These are phyloP conservation scores for Corynorhinus townsendii DNA, from an alignment of 2,113 vertebrate species.

Conservation along the genomic window DNA sequence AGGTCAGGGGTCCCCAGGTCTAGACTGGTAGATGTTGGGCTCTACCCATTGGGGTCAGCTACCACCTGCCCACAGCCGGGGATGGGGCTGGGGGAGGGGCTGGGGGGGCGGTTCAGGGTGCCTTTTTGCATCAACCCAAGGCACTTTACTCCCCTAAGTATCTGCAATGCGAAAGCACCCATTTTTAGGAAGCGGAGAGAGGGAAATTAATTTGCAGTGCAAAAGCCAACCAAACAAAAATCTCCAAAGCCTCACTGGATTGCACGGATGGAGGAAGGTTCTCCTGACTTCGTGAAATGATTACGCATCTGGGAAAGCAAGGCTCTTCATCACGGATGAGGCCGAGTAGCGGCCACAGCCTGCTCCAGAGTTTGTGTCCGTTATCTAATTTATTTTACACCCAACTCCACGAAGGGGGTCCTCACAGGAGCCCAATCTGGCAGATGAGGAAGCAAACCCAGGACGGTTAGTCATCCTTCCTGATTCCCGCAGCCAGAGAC, in stretches of 20 bases:
- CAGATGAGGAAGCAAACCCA: background rate
- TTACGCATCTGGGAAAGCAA: background rate
- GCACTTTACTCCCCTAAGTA: background rate
- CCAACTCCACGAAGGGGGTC: fast-evolving
- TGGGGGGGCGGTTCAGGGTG: too few species aligned
- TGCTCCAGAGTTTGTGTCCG: fast-evolving
- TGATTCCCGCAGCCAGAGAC: background rate
- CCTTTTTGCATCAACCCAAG: background rate
- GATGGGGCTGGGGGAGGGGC: fast-evolving
- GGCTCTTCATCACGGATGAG: fast-evolving
- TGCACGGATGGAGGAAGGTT: too few species aligned
- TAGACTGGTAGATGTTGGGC: background rate
- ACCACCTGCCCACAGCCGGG: background rate
- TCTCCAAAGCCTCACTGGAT: background rate
- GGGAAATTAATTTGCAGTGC: slow-evolving; percentile 31
- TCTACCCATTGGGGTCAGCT: too few species aligned
- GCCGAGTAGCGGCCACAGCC: too few species aligned
- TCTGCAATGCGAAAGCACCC: background rate
- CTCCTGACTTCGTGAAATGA: background rate
- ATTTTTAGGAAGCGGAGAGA: background rate
- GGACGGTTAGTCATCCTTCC: background rate
- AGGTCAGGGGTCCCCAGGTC: background rate
- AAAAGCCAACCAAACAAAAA: background rate
- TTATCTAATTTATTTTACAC: background rate
- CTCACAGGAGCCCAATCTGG: background rate